Evolutionary conservation across 2,113 vertebrate genomes (phyloP).

Genomic region (Nestor notabilis): DNA sequence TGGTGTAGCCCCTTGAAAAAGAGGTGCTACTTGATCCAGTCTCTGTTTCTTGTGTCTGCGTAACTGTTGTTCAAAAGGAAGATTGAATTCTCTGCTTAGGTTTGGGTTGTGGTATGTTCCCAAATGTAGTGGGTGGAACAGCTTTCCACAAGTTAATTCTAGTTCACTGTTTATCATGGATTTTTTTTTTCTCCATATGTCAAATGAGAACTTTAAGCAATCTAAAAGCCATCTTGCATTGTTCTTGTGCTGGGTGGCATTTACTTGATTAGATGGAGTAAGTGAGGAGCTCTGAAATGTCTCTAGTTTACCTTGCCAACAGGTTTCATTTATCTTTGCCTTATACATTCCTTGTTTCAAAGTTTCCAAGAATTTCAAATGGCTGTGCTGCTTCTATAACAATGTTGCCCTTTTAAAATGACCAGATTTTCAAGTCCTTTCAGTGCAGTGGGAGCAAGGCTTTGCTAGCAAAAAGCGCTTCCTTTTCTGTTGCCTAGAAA

Average conservation of each 20-base stretch:
- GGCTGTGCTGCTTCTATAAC: not conserved
- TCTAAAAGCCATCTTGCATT: not conserved
- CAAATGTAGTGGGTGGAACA: conserved; percentile 34
- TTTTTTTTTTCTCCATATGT: conserved; percentile 3
- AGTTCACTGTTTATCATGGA: not conserved
- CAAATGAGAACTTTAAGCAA: conserved; percentile 9
- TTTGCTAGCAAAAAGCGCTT: not conserved
- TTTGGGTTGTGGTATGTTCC: conserved; percentile 36
- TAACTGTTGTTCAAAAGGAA: not conserved
- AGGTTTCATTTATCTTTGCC: not conserved
- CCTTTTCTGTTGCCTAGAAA: not conserved
- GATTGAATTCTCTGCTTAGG: not conserved
- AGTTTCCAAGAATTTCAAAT: conserved; percentile 21
- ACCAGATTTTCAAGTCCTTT: not conserved
- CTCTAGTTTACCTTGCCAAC: not conserved
- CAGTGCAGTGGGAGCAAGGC: not conserved
- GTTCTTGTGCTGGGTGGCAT: not conserved
- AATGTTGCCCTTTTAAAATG: not conserved
- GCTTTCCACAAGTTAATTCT: not conserved
- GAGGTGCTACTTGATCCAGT: not conserved
- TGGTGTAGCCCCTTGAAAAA: not conserved
- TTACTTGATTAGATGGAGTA: not conserved
- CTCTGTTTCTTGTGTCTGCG: not conserved
- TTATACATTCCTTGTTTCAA: not conserved
- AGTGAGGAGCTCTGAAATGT: not conserved